These are phyloP conservation scores for Zeugodacus cucurbitae DNA, from an alignment of 1,140 invertebrate genomes.

Conservation along the genomic window DNA sequence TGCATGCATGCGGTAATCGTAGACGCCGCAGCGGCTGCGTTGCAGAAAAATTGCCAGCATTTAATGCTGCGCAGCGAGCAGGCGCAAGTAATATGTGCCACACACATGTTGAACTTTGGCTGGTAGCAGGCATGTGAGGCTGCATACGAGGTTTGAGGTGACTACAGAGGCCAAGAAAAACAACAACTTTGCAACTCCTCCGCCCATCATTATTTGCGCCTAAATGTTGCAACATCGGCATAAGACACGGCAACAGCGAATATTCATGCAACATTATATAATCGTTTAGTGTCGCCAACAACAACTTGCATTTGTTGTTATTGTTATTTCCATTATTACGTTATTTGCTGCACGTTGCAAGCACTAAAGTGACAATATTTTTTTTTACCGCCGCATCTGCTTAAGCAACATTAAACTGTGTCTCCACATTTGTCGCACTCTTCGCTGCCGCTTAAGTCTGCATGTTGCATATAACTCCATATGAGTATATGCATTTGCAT, in stretches of 20 bases:
- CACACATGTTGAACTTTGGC: constrained; percentile 31
- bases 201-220: neutral
- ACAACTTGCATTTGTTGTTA: neutral
- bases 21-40: neutral
- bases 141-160: neutral
- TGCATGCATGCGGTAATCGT: neutral
- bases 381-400: neutral
- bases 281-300: neutral
- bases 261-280: neutral
- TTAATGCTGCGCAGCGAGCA: neutral
- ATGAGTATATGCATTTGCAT: neutral
- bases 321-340: neutral
- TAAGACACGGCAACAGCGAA: neutral
- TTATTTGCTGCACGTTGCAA: neutral
- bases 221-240: neutral
- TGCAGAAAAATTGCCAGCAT: constrained; percentile 18
- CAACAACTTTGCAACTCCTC: neutral
- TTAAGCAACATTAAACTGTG: neutral
- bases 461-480: neutral
- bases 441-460: neutral
- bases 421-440: neutral
- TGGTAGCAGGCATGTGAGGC: neutral
- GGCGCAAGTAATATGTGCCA: constrained; percentile 1
- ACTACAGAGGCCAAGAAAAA: neutral
- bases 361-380: neutral